Conservation (phyloP, 2,797 vertebrate species). For the Gallirallus australis region DNA sequence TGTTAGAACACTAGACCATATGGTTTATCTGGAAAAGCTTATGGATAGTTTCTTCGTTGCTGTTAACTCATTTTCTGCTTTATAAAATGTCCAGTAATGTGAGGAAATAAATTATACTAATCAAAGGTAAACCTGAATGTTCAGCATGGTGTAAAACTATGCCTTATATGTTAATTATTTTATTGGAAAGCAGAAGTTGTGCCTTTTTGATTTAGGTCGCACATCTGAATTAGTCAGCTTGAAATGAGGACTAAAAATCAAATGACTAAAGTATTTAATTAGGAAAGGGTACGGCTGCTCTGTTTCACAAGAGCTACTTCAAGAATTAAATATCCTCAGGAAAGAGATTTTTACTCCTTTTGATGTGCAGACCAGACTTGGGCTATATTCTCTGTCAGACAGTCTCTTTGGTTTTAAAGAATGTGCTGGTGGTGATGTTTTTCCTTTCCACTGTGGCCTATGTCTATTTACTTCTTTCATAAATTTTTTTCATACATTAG, state of each 20-base stretch:
- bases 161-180: neutral
- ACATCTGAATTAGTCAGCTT: neutral
- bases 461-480: conserved; percentile 37
- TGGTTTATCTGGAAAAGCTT: conserved; percentile 12
- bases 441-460: neutral
- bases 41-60: neutral
- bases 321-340: neutral
- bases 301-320: neutral
- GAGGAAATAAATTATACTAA: neutral
- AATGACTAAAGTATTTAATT: neutral
- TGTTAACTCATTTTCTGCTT: neutral
- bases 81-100: neutral
- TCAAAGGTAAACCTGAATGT: neutral
- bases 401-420: conserved; percentile 12
- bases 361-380: neutral
- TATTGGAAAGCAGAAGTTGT: neutral
- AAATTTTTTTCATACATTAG: neutral
- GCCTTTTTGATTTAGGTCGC: neutral
- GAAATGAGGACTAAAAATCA: neutral
- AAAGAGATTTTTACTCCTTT: neutral
- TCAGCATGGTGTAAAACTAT: neutral
- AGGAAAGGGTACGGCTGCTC: neutral
- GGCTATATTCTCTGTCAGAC: neutral
- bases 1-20: neutral
- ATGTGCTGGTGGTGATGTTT: neutral